These are phyloP conservation scores for Siderastrea radians DNA, from an alignment of 92 coral and sea anemone genomes.

Conservation along the genomic window DNA sequence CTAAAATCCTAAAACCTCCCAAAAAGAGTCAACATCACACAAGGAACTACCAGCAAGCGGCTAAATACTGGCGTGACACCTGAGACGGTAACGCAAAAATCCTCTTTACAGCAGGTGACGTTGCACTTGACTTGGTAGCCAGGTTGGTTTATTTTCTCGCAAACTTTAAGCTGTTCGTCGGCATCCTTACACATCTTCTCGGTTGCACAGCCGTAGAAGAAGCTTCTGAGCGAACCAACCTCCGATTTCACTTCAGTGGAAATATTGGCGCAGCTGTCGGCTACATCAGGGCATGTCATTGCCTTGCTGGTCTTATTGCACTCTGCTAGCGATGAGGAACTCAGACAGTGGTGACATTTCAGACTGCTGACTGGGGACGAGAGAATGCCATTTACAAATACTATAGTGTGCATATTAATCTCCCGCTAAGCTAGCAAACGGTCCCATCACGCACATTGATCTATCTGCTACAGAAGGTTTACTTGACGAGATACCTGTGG, in stretches of 20 bases:
- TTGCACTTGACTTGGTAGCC: slow-evolving; percentile 19
- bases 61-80: neutral
- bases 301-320: slow-evolving; percentile 24
- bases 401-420: too few relatives aligned
- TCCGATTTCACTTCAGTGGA: slow-evolving; percentile 39
- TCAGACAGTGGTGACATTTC: slow-evolving; percentile 31
- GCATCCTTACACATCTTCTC: slow-evolving; percentile 46
- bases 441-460: too few relatives aligned
- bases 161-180: slow-evolving; percentile 23
- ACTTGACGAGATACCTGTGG: too few relatives aligned
- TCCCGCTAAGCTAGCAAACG: too few relatives aligned
- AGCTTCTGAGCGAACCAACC: slow-evolving; percentile 20
- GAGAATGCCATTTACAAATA: neutral
- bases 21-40: neutral
- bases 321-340: neutral
- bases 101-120: slow-evolving; percentile 27
- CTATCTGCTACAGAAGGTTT: too few relatives aligned
- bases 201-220: slow-evolving; percentile 47
- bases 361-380: slow-evolving; percentile 8
- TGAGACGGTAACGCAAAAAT: slow-evolving; percentile 16
- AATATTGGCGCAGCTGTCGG: slow-evolving; percentile 40
- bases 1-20: neutral
- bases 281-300: slow-evolving; percentile 27
- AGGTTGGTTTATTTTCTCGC: slow-evolving; percentile 2
- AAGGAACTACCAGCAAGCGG: neutral